Conservation (phyloP, 2,888 invertebrate species). For the Hylaea fasciaria region DNA sequence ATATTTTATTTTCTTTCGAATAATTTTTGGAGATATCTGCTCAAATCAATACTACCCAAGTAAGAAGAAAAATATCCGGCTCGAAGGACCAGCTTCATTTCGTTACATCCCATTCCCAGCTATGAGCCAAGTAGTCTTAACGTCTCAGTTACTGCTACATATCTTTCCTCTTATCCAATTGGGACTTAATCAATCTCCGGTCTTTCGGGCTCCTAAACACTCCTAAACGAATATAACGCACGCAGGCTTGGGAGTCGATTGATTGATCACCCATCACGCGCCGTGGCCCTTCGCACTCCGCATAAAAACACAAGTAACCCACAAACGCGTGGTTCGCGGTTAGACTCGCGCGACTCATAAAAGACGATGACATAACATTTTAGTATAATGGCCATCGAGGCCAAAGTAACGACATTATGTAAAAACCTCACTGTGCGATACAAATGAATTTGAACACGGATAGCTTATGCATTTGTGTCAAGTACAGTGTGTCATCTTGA, state of each 20-base stretch:
- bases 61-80: background rate
- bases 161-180: constrained; percentile 27
- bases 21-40: background rate
- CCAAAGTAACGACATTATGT: constrained; percentile 42
- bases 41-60: background rate
- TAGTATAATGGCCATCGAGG: constrained; percentile 39
- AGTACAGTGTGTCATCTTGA: constrained; percentile 35
- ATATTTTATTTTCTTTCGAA: background rate
- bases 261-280: constrained; percentile 35
- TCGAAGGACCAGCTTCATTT: constrained; percentile 7
- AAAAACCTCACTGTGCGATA: constrained; percentile 34
- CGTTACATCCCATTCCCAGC: background rate
- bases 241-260: constrained; percentile 21
- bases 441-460: constrained; percentile 30
- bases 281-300: constrained; percentile 9
- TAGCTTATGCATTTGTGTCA: constrained; percentile 38
- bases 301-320: constrained; percentile 22
- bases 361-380: constrained; percentile 40
- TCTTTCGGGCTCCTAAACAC: constrained; percentile 30
- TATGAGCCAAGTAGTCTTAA: background rate
- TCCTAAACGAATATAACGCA: constrained; percentile 33
- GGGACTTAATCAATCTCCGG: constrained; percentile 37
- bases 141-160: constrained; percentile 16
- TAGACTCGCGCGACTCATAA: constrained; percentile 18
- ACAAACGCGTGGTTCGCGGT: constrained; percentile 15